Conservation (phyloP, 2,888 invertebrate genomes). For the Calliopum simillimum region DNA sequence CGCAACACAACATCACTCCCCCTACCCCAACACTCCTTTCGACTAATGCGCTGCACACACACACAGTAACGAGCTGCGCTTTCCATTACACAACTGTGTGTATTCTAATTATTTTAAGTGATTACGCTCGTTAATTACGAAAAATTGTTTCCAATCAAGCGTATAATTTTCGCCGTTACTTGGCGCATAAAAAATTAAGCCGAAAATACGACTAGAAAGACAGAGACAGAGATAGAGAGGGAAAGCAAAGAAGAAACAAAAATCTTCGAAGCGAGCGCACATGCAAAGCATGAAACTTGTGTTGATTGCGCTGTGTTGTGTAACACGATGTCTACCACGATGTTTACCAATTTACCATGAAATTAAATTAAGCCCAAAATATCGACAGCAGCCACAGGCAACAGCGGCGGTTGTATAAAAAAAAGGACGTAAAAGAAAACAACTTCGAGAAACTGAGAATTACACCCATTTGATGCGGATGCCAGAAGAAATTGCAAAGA, state of each 20-base stretch:
- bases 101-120: constrained; percentile 49
- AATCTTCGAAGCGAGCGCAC: too few relatives aligned
- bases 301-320: too few relatives aligned
- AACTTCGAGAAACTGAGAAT: background rate
- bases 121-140: constrained; percentile 47
- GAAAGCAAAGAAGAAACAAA: too few relatives aligned
- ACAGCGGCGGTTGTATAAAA: background rate
- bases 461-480: background rate
- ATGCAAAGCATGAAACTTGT: too few relatives aligned
- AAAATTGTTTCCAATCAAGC: constrained; percentile 45
- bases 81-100: constrained; percentile 22
- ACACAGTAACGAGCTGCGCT: too few relatives aligned
- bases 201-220: background rate
- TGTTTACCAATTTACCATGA: too few relatives aligned
- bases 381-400: constrained; percentile 2
- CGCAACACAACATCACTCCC: too few relatives aligned
- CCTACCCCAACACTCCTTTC: too few relatives aligned
- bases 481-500: background rate
- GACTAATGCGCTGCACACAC: too few relatives aligned
- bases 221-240: too few relatives aligned
- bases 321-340: too few relatives aligned
- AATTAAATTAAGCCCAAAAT: background rate
- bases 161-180: constrained; percentile 37
- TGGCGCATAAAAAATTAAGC: constrained; percentile 7
- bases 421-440: background rate